Percentiles rank a stretch among this genome's conserved stretches.
These are phyloP conservation scores for Melanchra persicariae DNA, from an alignment of 2,888 invertebrate genomes.

Conservation along the genomic window DNA sequence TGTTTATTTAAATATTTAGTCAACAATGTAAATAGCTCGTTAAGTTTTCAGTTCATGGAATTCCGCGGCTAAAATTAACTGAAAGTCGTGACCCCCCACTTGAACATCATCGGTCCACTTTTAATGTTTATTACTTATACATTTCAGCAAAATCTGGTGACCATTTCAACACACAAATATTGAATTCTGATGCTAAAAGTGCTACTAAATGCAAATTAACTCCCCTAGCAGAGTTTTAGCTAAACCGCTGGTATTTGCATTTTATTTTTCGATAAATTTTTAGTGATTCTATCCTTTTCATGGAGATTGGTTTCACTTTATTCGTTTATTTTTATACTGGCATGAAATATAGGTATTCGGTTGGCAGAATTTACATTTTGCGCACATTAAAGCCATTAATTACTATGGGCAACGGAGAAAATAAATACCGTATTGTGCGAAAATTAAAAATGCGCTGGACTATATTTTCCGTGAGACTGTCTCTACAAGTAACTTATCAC, in stretches of 20 bases:
- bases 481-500: slow-evolving; percentile 45
- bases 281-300: slow-evolving; percentile 27
- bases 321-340: slow-evolving; percentile 29
- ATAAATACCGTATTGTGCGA: slow-evolving; percentile 44
- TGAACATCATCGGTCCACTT: background rate
- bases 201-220: slow-evolving; percentile 29
- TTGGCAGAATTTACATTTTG: slow-evolving; percentile 45
- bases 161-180: slow-evolving; percentile 15
- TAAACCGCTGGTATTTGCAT: slow-evolving; percentile 32
- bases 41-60: slow-evolving; percentile 7
- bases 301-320: slow-evolving; percentile 41
- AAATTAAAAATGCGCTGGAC: slow-evolving; percentile 44
- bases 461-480: slow-evolving; percentile 38
- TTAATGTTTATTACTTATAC: background rate
- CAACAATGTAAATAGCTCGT: slow-evolving; percentile 37
- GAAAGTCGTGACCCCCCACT: slow-evolving; percentile 1
- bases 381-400: slow-evolving; percentile 45
- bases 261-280: slow-evolving; percentile 33
- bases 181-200: slow-evolving; percentile 9
- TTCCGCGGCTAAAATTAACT: slow-evolving; percentile 7
- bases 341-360: slow-evolving; percentile 23
- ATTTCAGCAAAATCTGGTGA: slow-evolving; percentile 10
- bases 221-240: slow-evolving; percentile 11
- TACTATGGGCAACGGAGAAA: slow-evolving; percentile 38
- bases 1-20: slow-evolving; percentile 64